Evolutionary conservation across 2,113 vertebrate species (phyloP), one percentile per base, ranked within the genome.

Genomic region (Motacilla tschutschensis): DNA sequence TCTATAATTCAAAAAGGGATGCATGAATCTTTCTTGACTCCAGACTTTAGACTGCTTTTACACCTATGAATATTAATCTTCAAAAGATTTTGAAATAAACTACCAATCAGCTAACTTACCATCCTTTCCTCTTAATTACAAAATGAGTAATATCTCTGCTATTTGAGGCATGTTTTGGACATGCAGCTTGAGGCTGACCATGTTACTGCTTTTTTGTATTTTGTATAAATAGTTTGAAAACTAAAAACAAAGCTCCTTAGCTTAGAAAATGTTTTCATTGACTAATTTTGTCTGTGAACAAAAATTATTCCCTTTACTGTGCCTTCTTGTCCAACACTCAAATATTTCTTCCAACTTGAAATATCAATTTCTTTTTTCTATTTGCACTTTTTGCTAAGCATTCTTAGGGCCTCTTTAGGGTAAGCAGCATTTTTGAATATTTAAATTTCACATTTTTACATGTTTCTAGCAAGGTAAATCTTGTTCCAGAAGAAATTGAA

Each of bases 1-100:
- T 85, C 57, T 91, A 18, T 71, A 43, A 82, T 74, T 85, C 51
- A 43, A 17, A 86, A 79, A 46, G 15, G 28, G 33, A 2, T 59
- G 14, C 43, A 5, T 51, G 57, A 81, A 48, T 81, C 51, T 66
- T 81, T 59, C 28, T 55, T 66, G 43, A 57, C 64, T 78, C 25
- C 41, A 63, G 22, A 87, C 8, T 33, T 78, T 35, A 63, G 25
- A 44, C 36, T 64, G 29, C 26, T 48, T 48, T 74, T 64, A 48
- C 24, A 55, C 17, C 40, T 70, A 24, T 26, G 26, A 36, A 24
- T 19, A 40, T 55, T 41, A 20, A 59, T 79, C 55, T 86, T 91
- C 48, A 71, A 48, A 88, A 81, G 12, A 38, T 57, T 89, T 60
- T 81, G 55, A 90, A 92, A 74, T 81, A 66, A 88, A 66, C 44